Evolutionary conservation across 2,113 vertebrate genomes (phyloP).

Genomic region (Pteronura brasiliensis): DNA sequence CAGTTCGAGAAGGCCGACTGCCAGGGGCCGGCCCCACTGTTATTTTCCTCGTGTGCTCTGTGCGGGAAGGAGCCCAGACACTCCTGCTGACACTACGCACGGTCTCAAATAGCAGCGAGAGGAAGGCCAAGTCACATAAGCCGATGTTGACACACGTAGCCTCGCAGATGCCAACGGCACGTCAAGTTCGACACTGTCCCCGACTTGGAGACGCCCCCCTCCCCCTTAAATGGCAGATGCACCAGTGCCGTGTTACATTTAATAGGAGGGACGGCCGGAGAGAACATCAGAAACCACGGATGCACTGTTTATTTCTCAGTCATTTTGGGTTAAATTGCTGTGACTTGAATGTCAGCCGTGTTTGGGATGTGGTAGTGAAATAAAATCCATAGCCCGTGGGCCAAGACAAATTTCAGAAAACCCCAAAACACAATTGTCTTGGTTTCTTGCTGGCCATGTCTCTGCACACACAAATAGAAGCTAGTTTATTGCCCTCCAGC

Average conservation of each 20-base stretch:
- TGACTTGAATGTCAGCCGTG: conserved; percentile 63
- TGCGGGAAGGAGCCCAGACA: not conserved
- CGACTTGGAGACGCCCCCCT: not conserved
- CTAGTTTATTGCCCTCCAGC: not conserved
- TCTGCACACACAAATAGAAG: conserved; percentile 3
- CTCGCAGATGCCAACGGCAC: not conserved
- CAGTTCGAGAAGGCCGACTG: not conserved
- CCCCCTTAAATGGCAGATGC: not conserved
- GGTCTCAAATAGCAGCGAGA: conserved; percentile 36
- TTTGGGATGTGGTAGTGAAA: conserved; percentile 66
- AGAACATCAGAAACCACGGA: conserved; percentile 61
- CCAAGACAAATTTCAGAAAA: conserved; percentile 75
- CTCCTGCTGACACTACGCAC: not conserved
- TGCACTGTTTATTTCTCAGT: conserved; percentile 63
- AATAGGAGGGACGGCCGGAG: conserved; percentile 9
- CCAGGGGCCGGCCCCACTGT: not conserved
- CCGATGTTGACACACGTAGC: conserved; percentile 19
- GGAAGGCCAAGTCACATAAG: conserved; percentile 34
- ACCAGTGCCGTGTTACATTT: conserved; percentile 15
- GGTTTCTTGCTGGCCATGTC: conserved; percentile 55
- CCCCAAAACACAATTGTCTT: conserved; percentile 65
- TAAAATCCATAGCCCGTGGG: conserved; percentile 42
- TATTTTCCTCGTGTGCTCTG: not conserved
- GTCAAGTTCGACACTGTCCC: conserved; percentile 1
- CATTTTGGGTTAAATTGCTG: conserved; percentile 68